Base-by-base conservation (phyloP, 2,888 invertebrate genomes). In the Hesperia comma region DNA sequence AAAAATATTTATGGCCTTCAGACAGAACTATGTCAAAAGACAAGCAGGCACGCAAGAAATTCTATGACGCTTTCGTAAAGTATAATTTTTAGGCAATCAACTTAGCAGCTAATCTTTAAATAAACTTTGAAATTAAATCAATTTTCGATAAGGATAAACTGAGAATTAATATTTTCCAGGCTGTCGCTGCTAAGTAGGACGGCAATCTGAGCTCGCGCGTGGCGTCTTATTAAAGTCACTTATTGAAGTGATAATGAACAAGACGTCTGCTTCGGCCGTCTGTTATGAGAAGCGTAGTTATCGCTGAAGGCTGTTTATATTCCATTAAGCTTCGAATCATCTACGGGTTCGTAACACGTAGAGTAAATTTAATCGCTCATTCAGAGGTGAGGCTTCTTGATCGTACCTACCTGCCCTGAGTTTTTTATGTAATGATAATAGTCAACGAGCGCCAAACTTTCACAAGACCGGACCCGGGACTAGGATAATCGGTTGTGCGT, bases 191-290 rank as follows among this genome's bases (percentile, higher is more conserved):
- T 55, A 55, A 55, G 8, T 55, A n/a, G 54, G 33, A 55, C 26
- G 33, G 15, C 2, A 6, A 6, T 46, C 46, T 15, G 8, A n/a
- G 32, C 32, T n/a, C 54, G 54, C 26, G 33, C 33, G 72, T 70
- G 70, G 67, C 72, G 75, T 76, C 76, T 77, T 78, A 80, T 79
- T 78, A 78, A 78, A 82, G 76, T 77, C 79, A 75, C 78, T 75
- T 75, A 79, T 77, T 81, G 79, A 77, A 75, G 78, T 77, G 75
- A 77, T 80, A 82, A 83, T 79, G 78, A 79, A 79, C 75, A 79
- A 79, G 76, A 76, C 74, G 74, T 70, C 69, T 75, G 0, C 70
- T 72, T 71, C 70, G 63, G 51, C 69, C 53, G 69, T 53, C 70
- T 68, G 71, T 70, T 73, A 68, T 71, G 64, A 71, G 63, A 60